Conservation (phyloP, 2,888 invertebrate species). For the Aricia artaxerxes region DNA sequence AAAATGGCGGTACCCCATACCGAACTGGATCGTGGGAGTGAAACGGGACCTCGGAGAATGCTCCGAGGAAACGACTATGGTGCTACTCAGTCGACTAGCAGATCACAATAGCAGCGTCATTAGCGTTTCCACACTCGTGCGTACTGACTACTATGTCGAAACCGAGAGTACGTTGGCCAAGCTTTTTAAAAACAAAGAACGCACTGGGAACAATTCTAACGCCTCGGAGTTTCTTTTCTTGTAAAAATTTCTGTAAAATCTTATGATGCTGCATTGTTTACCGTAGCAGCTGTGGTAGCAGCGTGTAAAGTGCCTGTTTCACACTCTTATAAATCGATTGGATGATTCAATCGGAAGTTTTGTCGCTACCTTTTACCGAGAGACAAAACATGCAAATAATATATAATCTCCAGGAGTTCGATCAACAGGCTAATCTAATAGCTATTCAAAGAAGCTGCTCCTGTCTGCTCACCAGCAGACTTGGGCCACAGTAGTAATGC, state of each 20-base stretch:
- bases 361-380: too few relatives aligned
- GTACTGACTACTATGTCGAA: constrained; percentile 66
- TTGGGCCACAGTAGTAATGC: too few relatives aligned
- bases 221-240: constrained; percentile 32
- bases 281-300: neutral
- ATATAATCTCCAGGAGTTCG: too few relatives aligned
- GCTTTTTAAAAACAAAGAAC: constrained; percentile 38
- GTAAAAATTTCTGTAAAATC: constrained; percentile 25
- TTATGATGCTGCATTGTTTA: constrained; percentile 9
- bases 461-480: too few relatives aligned
- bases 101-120: constrained; percentile 56
- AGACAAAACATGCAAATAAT: too few relatives aligned
- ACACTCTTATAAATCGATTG: too few relatives aligned
- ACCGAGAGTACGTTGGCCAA: constrained; percentile 60
- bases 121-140: constrained; percentile 72
- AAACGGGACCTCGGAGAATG: constrained; percentile 70
- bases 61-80: constrained; percentile 63
- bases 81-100: constrained; percentile 54
- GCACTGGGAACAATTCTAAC: constrained; percentile 35
- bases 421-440: too few relatives aligned
- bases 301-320: neutral
- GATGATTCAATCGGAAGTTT: too few relatives aligned
- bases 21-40: constrained; percentile 77
- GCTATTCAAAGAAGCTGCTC: too few relatives aligned
- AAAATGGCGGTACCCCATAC: constrained; percentile 71